These are phyloP conservation scores for Plagiodera versicolora DNA, from an alignment of 2,888 invertebrate species.

Conservation along the genomic window DNA sequence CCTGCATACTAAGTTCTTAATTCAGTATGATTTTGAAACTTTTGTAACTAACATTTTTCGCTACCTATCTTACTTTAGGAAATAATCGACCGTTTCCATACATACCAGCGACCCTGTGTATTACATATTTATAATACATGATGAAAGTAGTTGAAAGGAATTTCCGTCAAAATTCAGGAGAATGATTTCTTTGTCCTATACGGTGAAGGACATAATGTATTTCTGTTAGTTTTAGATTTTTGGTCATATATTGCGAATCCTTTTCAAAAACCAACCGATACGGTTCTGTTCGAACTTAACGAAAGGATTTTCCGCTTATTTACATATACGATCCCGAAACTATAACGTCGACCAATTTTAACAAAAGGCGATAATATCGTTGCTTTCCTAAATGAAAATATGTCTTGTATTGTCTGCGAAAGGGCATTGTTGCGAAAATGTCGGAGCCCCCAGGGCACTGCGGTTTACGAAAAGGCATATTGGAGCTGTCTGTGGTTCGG, in stretches of 20 bases:
- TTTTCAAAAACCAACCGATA: not conserved
- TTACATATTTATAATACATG: no score
- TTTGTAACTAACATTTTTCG: no score
- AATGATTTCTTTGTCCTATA: no score
- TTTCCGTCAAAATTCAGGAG: no score
- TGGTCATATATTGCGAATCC: not conserved
- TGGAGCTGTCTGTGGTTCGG: conserved; percentile 18
- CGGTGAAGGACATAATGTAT: no score
- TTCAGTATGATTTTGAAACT: no score
- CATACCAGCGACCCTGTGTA: no score
- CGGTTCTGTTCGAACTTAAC: not conserved
- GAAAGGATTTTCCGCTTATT: conserved; percentile 1
- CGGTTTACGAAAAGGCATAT: conserved; percentile 18
- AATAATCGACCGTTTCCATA: no score
- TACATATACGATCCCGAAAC: conserved; percentile 13
- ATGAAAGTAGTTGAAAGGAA: no score
- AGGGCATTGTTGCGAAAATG: conserved; percentile 15
- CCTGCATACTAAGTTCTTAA: no score
- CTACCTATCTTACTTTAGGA: no score
- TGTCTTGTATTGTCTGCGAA: conserved; percentile 12
- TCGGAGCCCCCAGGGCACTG: conserved; percentile 9
- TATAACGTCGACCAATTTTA: conserved; percentile 12
- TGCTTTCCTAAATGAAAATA: conserved; percentile 17
- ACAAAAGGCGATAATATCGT: conserved; percentile 17
- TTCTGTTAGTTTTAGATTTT: no score